These are phyloP conservation scores for Clupea harengus DNA, from an alignment of 2,113 vertebrate genomes.

Conservation along the genomic window DNA sequence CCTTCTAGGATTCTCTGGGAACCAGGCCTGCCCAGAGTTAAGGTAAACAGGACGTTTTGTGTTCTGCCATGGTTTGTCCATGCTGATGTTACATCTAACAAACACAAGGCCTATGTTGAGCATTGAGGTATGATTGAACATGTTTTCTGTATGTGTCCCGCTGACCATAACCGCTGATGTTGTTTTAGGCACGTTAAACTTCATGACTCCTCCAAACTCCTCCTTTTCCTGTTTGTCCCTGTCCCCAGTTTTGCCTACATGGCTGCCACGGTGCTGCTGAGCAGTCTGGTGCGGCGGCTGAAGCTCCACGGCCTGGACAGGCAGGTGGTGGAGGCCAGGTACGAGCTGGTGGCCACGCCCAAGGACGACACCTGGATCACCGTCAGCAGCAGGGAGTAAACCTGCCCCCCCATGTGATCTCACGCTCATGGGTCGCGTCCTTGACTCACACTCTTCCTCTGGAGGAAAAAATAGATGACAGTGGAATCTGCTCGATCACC, in stretches of 20 bases:
- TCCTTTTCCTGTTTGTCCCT: background rate
- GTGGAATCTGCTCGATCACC: background rate
- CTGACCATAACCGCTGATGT: background rate
- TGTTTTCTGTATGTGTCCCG: background rate
- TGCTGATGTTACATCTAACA: background rate
- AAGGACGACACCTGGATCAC: conserved; percentile 96
- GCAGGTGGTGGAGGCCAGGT: conserved; percentile 85
- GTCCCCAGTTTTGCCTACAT: conserved; percentile 85
- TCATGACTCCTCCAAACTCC: background rate
- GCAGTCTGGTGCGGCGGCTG: conserved; percentile 79
- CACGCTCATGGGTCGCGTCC: background rate
- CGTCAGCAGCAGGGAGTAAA: conserved; percentile 78
- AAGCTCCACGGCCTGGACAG: conserved; percentile 76
- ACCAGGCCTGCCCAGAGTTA: conserved; percentile 88
- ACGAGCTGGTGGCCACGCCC: conserved; percentile 87
- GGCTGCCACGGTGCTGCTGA: conserved; percentile 82
- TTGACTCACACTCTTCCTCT: background rate
- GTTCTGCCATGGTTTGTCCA: background rate
- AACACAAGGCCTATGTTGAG: no score
- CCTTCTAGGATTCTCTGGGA: conserved; percentile 89
- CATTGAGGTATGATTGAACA: no score
- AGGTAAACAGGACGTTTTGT: conserved; percentile 68
- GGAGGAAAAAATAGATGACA: background rate
- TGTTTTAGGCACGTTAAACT: background rate
- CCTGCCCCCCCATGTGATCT: background rate